Evolutionary conservation across 1,140 invertebrate species (phyloP).

Genomic region (Frieseomelitta varia): DNA sequence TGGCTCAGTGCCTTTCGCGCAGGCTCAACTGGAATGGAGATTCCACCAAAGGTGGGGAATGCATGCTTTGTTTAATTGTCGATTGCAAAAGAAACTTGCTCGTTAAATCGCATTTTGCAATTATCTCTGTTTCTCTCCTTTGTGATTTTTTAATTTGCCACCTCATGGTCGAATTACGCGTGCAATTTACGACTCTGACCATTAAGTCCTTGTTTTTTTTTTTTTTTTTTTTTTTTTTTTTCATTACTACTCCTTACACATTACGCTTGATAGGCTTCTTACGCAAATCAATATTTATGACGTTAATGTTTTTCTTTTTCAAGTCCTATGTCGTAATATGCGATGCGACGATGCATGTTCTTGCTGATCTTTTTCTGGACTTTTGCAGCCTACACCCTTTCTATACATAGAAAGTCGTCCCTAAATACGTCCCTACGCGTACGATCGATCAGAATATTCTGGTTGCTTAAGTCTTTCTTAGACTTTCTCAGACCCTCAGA

Average conservation of each 20-base stretch:
- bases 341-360: too few species aligned
- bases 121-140: background rate
- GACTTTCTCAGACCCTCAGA: too few species aligned
- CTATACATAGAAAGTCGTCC: too few species aligned
- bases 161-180: background rate
- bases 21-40: conserved; percentile 96
- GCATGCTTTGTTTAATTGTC: background rate
- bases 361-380: too few species aligned
- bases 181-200: background rate
- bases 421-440: too few species aligned
- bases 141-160: background rate
- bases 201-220: background rate
- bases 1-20: conserved; percentile 92
- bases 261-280: background rate
- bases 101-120: background rate
- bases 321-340: background rate
- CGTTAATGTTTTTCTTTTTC: background rate
- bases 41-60: conserved; percentile 90
- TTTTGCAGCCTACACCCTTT: too few species aligned
- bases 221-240: background rate
- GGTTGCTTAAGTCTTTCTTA: too few species aligned
- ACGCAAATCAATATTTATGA: background rate
- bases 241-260: too few species aligned
- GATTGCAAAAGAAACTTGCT: background rate
- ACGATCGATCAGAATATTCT: too few species aligned